Percentiles rank a stretch among this genome's conserved stretches.
phyloP scores from a whole-genome alignment of 2,888 invertebrate species.

The Tholera decimalis region DNA sequence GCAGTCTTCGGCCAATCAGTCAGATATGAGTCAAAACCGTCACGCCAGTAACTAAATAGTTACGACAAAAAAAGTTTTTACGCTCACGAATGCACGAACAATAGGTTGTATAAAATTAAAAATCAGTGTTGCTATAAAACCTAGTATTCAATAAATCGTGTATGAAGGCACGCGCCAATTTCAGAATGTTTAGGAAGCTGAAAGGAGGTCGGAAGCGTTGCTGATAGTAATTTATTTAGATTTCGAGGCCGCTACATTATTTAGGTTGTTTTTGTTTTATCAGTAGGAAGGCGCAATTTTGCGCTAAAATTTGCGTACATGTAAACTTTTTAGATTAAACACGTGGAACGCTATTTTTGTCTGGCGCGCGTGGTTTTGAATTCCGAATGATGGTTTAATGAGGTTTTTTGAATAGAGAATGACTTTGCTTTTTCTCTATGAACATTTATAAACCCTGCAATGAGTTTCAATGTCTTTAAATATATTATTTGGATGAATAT shows the following conservation, averaged over 20 bases:
- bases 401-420: neutral
- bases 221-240: slow-evolving; percentile 90
- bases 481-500: neutral
- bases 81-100: slow-evolving; percentile 17
- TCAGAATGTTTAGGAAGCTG: slow-evolving; percentile 82
- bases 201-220: slow-evolving; percentile 89
- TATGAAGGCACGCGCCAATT: slow-evolving; percentile 74
- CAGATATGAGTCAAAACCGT: neutral
- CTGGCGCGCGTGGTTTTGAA: neutral
- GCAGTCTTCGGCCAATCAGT: neutral
- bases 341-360: slow-evolving; percentile 45
- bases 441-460: neutral
- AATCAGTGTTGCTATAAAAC: slow-evolving; percentile 9
- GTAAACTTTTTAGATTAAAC: slow-evolving; percentile 76
- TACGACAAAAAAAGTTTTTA: neutral
- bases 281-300: slow-evolving; percentile 89
- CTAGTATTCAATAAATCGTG: slow-evolving; percentile 58
- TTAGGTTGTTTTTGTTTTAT: slow-evolving; percentile 91
- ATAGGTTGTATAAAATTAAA: slow-evolving; percentile 11
- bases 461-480: neutral
- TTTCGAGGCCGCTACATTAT: slow-evolving; percentile 88
- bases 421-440: neutral
- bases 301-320: slow-evolving; percentile 73
- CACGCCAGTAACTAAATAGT: neutral
- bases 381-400: slow-evolving; percentile 15